A percentile compares a stretch with the other conserved stretches of the same genome.
phyloP scores from a whole-genome alignment of 2,888 invertebrate species.

The Mamestra brassicae region DNA sequence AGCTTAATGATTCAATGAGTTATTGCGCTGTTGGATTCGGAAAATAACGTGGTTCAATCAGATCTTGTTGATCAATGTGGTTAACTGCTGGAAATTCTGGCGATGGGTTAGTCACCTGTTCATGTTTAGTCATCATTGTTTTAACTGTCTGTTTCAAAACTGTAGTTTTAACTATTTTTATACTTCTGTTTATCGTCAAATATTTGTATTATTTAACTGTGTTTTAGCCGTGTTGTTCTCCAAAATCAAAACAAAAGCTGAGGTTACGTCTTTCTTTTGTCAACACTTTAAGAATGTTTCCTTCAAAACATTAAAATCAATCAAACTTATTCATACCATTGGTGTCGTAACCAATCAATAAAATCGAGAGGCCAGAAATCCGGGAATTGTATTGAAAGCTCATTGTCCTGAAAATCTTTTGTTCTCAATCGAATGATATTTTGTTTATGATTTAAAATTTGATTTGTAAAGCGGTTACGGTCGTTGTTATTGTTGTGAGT shows the following conservation, averaged over 20 bases:
- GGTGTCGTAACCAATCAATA: constrained; percentile 74
- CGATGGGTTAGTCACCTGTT: constrained; percentile 39
- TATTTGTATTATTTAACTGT: neutral
- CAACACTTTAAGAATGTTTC: constrained; percentile 24
- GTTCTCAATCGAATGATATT: constrained; percentile 73
- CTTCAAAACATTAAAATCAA: constrained; percentile 49
- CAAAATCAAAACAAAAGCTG: neutral
- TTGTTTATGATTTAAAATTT: constrained; percentile 67
- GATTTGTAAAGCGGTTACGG: constrained; percentile 57
- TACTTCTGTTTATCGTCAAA: neutral
- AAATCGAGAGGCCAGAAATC: constrained; percentile 72
- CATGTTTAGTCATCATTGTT: constrained; percentile 31
- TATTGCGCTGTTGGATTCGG: constrained; percentile 68
- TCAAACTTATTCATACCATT: constrained; percentile 59
- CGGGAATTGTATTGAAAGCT: constrained; percentile 56
- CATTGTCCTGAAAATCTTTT: constrained; percentile 70
- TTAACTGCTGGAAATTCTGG: constrained; percentile 48
- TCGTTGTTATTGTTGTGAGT: constrained; percentile 50
- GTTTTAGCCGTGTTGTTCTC: constrained; percentile 2
- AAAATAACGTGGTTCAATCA: constrained; percentile 66
- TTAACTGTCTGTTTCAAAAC: constrained; percentile 25
- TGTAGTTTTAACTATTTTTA: constrained; percentile 20
- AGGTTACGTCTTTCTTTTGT: constrained; percentile 1
- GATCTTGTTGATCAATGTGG: constrained; percentile 57
- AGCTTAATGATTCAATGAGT: constrained; percentile 80